Evolutionary conservation across 2,113 vertebrate species (phyloP).

Genomic region (Periophthalmus modestus): DNA sequence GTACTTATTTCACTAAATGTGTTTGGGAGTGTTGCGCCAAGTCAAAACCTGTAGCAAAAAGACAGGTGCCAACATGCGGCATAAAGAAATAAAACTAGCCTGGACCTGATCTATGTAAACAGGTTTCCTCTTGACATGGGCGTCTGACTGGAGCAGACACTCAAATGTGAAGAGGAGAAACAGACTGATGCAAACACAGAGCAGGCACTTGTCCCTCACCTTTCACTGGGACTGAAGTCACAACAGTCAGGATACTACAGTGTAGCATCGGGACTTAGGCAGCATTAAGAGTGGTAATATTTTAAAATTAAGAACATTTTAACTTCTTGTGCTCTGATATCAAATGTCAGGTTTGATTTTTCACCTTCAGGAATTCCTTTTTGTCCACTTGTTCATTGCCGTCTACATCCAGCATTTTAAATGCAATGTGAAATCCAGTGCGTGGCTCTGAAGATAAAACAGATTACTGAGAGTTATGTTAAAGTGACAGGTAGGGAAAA

Average conservation of each 20-base stretch:
- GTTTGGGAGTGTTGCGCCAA: slow-evolving; percentile 1
- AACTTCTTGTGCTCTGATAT: background rate
- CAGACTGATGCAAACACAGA: slow-evolving; percentile 41
- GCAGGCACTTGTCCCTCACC: slow-evolving; percentile 50
- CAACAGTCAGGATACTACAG: slow-evolving; percentile 47
- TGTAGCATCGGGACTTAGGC: slow-evolving; percentile 30
- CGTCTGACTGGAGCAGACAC: slow-evolving; percentile 1
- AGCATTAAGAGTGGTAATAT: slow-evolving; percentile 55
- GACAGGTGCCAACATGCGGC: slow-evolving; percentile 52
- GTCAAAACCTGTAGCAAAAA: slow-evolving; percentile 19
- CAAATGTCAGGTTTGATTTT: slow-evolving; percentile 10
- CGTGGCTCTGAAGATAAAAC: slow-evolving; percentile 84
- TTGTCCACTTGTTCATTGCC: slow-evolving; percentile 94
- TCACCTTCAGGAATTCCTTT: slow-evolving; percentile 95
- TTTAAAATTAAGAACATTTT: background rate
- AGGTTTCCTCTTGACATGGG: background rate
- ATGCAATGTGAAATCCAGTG: slow-evolving; percentile 94
- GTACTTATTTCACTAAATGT: background rate
- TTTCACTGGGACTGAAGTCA: slow-evolving; percentile 15
- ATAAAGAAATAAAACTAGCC: background rate
- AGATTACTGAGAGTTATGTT: background rate
- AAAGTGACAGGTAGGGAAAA: too few relatives aligned
- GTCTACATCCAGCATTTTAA: slow-evolving; percentile 96
- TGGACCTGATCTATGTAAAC: slow-evolving; percentile 15
- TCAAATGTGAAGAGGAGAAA: slow-evolving; percentile 1